These are phyloP conservation scores for Dendrocincla tyrannina DNA, from an alignment of 2,797 vertebrate genomes.

Conservation along the genomic window DNA sequence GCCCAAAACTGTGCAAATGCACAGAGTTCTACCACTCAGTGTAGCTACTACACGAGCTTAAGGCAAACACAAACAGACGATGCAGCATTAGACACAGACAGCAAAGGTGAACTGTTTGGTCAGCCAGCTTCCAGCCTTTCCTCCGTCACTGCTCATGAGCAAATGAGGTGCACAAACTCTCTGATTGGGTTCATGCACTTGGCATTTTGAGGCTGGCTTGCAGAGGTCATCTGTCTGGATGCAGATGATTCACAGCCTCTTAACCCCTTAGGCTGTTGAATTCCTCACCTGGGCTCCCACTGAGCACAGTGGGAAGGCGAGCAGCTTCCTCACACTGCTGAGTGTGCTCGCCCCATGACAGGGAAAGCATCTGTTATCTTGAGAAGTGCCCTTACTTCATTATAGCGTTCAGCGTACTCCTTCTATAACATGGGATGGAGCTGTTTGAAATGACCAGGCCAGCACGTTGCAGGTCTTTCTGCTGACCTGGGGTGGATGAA, in stretches of 20 bases:
- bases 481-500: neutral
- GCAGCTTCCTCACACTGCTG: neutral
- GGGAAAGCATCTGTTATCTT: rapidly evolving
- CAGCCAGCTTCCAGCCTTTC: neutral
- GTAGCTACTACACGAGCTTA: neutral
- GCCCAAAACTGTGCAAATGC: neutral
- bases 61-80: neutral
- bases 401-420: neutral
- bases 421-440: neutral
- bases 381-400: neutral
- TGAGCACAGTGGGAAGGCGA: neutral
- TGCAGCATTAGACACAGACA: neutral
- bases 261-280: neutral
- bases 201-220: neutral
- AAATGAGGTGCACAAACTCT: neutral
- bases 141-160: neutral
- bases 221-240: neutral
- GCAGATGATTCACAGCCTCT: neutral
- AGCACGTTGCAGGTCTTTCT: neutral
- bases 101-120: neutral
- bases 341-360: rapidly evolving
- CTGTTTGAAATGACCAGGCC: rapidly evolving
- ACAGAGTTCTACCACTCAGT: neutral
- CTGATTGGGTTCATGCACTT: neutral
- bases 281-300: neutral